Evolutionary conservation across 2,888 invertebrate species (phyloP).

Genomic region (Athetis lepigone): DNA sequence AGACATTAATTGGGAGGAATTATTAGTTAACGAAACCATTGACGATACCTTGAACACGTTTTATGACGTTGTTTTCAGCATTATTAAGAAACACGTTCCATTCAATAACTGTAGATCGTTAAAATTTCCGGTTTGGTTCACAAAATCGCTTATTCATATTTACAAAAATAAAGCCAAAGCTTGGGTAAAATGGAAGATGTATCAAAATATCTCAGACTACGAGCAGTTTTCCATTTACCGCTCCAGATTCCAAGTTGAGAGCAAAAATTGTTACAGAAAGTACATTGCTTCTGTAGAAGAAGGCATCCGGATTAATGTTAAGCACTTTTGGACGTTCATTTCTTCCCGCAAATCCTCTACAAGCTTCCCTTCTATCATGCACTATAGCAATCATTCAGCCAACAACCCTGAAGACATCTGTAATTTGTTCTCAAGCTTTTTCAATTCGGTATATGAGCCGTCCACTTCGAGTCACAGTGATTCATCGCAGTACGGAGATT

Average conservation of each 20-base stretch:
- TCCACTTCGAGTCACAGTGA: background rate
- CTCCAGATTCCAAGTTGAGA: background rate
- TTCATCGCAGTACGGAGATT: background rate
- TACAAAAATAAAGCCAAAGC: conserved; percentile 1
- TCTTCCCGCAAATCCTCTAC: background rate
- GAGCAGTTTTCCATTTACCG: conserved; percentile 4
- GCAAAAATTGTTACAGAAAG: background rate
- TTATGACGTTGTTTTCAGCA: background rate
- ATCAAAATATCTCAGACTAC: conserved; percentile 6
- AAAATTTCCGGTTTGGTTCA: conserved; percentile 7
- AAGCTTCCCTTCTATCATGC: conserved; percentile 2
- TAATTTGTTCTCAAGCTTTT: background rate
- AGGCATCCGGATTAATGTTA: background rate
- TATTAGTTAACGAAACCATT: background rate
- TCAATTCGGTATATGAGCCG: conserved; percentile 4
- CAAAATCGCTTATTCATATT: background rate
- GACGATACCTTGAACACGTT: background rate
- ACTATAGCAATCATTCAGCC: background rate
- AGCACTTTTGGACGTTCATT: conserved; percentile 1
- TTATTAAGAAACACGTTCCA: background rate
- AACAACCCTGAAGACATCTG: conserved; percentile 3
- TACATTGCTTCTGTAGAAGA: conserved; percentile 5
- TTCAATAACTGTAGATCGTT: background rate
- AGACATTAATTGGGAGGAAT: background rate
- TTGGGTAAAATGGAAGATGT: conserved; percentile 7